phyloP scores from a whole-genome alignment of 2,113 vertebrate species.

The Dendrocopos noguchii region DNA sequence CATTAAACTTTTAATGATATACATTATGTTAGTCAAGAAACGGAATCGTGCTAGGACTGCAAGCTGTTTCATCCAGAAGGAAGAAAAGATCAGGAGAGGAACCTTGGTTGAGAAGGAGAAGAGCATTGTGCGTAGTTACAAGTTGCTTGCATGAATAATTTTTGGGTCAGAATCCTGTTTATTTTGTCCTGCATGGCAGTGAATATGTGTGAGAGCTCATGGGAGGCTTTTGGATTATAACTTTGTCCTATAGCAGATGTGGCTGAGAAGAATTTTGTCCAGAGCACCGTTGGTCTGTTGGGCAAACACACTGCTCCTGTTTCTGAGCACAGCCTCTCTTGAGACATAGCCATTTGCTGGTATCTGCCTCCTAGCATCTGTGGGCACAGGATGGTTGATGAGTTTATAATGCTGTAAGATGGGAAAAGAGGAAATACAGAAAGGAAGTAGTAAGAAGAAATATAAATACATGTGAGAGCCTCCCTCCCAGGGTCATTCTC shows the following conservation, averaged over 20 bases:
- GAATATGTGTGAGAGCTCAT: not conserved
- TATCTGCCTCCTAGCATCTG: not conserved
- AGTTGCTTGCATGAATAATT: not conserved
- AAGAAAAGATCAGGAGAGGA: not conserved
- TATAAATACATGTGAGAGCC: not conserved
- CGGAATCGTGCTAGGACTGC: not conserved
- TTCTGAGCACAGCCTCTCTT: not conserved
- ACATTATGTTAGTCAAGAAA: not conserved
- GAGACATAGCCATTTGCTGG: rapidly evolving
- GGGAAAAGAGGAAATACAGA: not conserved
- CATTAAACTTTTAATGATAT: not conserved
- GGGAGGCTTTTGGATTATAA: not conserved
- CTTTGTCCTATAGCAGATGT: not conserved
- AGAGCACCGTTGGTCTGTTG: not conserved
- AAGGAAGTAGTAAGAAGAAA: not conserved
- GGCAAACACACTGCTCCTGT: not conserved
- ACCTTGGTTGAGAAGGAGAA: not conserved
- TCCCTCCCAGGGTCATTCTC: too few relatives aligned
- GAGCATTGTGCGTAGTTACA: not conserved
- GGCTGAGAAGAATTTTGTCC: not conserved
- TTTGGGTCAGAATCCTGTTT: not conserved
- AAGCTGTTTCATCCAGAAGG: not conserved
- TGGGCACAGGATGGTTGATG: not conserved
- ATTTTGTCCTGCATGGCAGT: not conserved
- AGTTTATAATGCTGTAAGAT: not conserved